Evolutionary conservation across 2,113 vertebrate species (phyloP).

Genomic region (Morone saxatilis): DNA sequence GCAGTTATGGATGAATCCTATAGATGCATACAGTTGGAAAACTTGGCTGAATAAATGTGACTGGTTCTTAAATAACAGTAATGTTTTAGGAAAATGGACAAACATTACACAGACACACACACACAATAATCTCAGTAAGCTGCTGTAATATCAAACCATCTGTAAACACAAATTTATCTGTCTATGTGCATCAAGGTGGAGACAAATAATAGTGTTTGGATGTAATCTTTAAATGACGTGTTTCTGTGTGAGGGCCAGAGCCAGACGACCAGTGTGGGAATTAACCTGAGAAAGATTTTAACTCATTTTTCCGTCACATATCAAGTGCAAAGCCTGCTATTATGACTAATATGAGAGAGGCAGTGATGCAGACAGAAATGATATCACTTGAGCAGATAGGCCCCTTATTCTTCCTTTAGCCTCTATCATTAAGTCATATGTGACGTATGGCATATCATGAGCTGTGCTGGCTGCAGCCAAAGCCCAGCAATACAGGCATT

Average conservation of each 20-base stretch:
- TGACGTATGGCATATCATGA: constrained; percentile 74
- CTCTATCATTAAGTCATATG: constrained; percentile 76
- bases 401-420: constrained; percentile 73
- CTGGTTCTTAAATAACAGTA: constrained; percentile 19
- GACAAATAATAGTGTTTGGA: constrained; percentile 72
- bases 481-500: constrained; percentile 22
- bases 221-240: constrained; percentile 79
- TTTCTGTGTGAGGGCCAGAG: constrained; percentile 38
- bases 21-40: constrained; percentile 27
- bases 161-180: constrained; percentile 42
- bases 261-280: constrained; percentile 44
- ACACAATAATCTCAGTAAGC: neutral
- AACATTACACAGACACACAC: neutral
- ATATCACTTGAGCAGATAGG: constrained; percentile 74
- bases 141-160: constrained; percentile 42
- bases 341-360: constrained; percentile 72
- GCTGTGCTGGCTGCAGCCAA: constrained; percentile 38
- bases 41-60: constrained; percentile 11
- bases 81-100: neutral
- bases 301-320: constrained; percentile 64
- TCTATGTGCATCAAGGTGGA: constrained; percentile 44
- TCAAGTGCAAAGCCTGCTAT: constrained; percentile 67
- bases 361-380: constrained; percentile 73
- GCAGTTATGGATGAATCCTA: constrained; percentile 46
- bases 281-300: constrained; percentile 57